Evolutionary conservation across 2,113 vertebrate species (phyloP), one percentile per base, ranked within the genome.

Genomic region (Aspidoscelis tigris): DNA sequence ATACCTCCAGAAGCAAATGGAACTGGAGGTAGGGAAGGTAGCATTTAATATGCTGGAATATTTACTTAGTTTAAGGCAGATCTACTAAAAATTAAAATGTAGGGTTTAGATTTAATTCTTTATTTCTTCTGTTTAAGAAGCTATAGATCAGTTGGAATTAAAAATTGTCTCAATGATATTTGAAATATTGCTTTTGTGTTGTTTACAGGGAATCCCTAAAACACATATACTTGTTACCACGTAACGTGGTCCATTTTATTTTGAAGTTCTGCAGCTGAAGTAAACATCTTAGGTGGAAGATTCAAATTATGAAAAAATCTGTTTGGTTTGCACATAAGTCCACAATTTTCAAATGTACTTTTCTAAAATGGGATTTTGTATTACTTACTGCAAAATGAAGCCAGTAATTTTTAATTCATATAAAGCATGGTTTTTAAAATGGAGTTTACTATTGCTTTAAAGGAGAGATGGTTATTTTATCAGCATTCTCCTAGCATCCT

Each of bases 351-450:
- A 78, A 92, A 74, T 80, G 71, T 66, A 11, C 76, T 84, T 18
- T 66, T 86, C 71, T 39, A 65, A n/a, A 69, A 76, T 66, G 47
- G 58, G 85, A 83, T 0, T 9, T 80, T 92, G 73, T 90, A 92
- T 92, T 90, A 89, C 88, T 89, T 88, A 87, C 89, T 89, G 85
- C 87, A 89, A 69, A 84, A 80, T 11, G 3, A 89, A 81, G 82
- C 76, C 85, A 86, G n/a, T 78, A 84, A 81, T 81, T 82, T 6
- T 26, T 64, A 73, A 75, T 55, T 72, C 71, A 44, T 55, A 22
- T 80, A 20, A 76, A 80, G 4, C 58, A 61, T 73, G 39, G 1
- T 80, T 88, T 81, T 80, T 33, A 82, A 82, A 43, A 43, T 9
- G 8, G 14, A 0, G 1, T 4, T 53, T 41, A 7, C 58, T 86